Evolutionary conservation across 1,140 invertebrate genomes (phyloP).

Genomic region (Drosophila sp.): DNA sequence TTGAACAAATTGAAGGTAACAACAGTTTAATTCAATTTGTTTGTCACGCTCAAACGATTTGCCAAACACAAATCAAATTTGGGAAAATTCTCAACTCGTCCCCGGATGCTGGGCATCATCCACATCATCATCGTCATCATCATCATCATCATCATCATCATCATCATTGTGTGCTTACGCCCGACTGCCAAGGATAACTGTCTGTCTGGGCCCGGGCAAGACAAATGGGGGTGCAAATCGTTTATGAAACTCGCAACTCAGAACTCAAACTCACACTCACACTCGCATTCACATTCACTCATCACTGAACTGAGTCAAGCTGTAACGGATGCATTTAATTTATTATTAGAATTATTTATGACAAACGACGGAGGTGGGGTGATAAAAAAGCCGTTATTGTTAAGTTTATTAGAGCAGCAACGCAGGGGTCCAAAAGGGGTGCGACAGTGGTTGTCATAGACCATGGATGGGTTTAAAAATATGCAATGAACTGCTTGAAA

Average conservation of each 20-base stretch:
- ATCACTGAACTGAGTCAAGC: constrained; percentile 48
- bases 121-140: constrained; percentile 10
- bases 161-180: constrained; percentile 59
- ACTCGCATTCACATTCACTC: constrained; percentile 45
- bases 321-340: constrained; percentile 84
- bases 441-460: constrained; percentile 64
- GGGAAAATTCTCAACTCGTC: constrained; percentile 13
- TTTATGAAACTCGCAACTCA: constrained; percentile 43
- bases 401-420: constrained; percentile 75
- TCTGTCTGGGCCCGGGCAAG: constrained; percentile 57
- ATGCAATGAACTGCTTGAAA: not conserved
- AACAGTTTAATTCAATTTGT: constrained; percentile 74
- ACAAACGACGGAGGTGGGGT: constrained; percentile 56
- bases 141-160: constrained; percentile 11
- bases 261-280: constrained; percentile 1
- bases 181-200: constrained; percentile 78
- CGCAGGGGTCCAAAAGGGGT: constrained; percentile 59
- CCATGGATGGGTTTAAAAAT: not conserved
- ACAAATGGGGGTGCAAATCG: constrained; percentile 83
- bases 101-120: not conserved
- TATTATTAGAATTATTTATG: constrained; percentile 84
- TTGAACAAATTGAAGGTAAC: constrained; percentile 45
- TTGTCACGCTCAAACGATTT: constrained; percentile 61
- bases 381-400: constrained; percentile 83
- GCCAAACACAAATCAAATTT: constrained; percentile 61